Evolutionary conservation across 2,888 invertebrate species (phyloP), one percentile per base, ranked within the genome.

Genomic region (Geophilus truncorum): DNA sequence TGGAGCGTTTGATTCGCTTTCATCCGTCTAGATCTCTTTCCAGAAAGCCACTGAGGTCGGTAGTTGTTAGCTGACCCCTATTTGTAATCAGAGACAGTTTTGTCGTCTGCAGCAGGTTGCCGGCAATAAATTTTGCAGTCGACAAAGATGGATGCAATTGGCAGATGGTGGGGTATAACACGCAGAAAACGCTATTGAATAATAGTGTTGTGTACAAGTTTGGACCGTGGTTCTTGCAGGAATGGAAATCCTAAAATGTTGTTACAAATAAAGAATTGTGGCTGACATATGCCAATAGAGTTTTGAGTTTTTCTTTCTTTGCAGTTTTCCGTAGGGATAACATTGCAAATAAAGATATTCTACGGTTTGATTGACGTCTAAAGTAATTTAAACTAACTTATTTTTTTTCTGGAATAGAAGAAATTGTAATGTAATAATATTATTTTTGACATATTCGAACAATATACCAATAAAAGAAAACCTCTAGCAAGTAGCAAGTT

Each of bases 51-150:
- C 62, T 9, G 62, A 62, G 62, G 62, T 62, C 23, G 62, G 62
- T 62, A 62, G 62, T 62, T 62, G 62, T 62, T 62, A 28, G 25
- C 62, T 62, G 62, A 62, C 62, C 62, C 62, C 62, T 62, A 62
- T 62, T 62, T 62, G 62, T 62, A 62, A 62, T 62, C 62, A 62
- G 62, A 62, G 62, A 62, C 62, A 62, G 62, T 62, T 62, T 62
- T 62, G 62, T 62, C 62, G 62, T 62, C 62, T 62, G 62, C 62
- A 62, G 62, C 62, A 62, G 62, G 62, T 62, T 62, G 62, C 62
- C 15, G 23, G 62, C 25, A 25, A 62, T 62, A 62, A 62, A 62
- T 62, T 62, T 62, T 62, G 25, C 25, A 23, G 62, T 1, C 62
- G 62, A 62, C 62, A 5, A 62, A 62, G 62, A 62, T 62, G 62